Percentiles rank a stretch among this genome's conserved stretches.
Evolutionary conservation across 2,888 invertebrate genomes (phyloP).

Genomic region (Platerodrilus igneus): DNA sequence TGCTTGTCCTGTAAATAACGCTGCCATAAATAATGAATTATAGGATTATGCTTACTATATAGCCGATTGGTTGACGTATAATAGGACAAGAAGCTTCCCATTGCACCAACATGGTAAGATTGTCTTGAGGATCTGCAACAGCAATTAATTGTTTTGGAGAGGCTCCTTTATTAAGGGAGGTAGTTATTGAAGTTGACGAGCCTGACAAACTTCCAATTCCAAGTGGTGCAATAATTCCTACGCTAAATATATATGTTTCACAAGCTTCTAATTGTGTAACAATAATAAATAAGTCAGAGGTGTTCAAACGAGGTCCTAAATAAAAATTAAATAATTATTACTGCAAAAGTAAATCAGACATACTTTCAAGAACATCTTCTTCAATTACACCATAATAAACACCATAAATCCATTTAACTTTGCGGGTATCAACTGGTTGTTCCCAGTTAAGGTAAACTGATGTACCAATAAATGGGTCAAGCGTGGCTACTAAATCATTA

Average conservation of each 20-base stretch:
- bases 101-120: conserved; percentile 54
- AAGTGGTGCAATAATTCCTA: conserved; percentile 60
- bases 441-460: conserved; percentile 65
- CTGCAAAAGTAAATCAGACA: conserved; percentile 29
- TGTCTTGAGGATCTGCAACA: conserved; percentile 38
- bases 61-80: conserved; percentile 50
- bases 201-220: conserved; percentile 63
- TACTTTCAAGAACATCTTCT: conserved; percentile 58
- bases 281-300: conserved; percentile 53
- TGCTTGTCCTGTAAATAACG: too few species aligned
- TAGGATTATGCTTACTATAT: conserved; percentile 55
- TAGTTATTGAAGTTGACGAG: conserved; percentile 49
- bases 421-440: conserved; percentile 55
- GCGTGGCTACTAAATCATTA: conserved; percentile 46
- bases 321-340: conserved; percentile 24
- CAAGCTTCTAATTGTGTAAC: conserved; percentile 66
- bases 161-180: conserved; percentile 61
- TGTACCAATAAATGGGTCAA: conserved; percentile 55
- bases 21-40: not conserved
- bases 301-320: conserved; percentile 49
- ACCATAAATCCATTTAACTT: conserved; percentile 61
- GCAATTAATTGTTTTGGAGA: conserved; percentile 65
- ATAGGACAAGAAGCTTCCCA: conserved; percentile 70
- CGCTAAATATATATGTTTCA: conserved; percentile 67
- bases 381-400: conserved; percentile 63